phyloP scores from a whole-genome alignment of 1,140 invertebrate species.

The Pachypsylla venusta region DNA sequence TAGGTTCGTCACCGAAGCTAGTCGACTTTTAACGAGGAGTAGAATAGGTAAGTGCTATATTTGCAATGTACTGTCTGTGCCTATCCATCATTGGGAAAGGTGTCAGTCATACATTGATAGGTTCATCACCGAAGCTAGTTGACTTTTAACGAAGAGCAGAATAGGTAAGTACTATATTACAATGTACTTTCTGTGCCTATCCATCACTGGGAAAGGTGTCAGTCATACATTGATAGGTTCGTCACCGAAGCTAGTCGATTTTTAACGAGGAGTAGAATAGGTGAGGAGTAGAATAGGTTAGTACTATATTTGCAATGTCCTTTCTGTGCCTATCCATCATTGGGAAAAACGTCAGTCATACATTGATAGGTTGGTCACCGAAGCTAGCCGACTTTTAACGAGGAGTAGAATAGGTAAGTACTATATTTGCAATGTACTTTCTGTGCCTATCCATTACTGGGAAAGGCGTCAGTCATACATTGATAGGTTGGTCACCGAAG shows the following conservation, averaged over 20 bases:
- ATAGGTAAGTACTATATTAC: constrained; percentile 80
- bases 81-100: constrained; percentile 77
- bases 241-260: constrained; percentile 74
- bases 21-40: constrained; percentile 61
- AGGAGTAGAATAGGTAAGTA: constrained; percentile 76
- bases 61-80: constrained; percentile 72
- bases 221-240: constrained; percentile 74
- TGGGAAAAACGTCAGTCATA: constrained; percentile 83
- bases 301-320: constrained; percentile 83
- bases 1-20: constrained; percentile 77
- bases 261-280: constrained; percentile 64
- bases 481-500: constrained; percentile 79
- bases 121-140: constrained; percentile 77
- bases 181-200: constrained; percentile 73
- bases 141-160: constrained; percentile 62
- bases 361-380: constrained; percentile 77
- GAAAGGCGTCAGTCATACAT: constrained; percentile 77
- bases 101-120: constrained; percentile 75
- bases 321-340: constrained; percentile 63
- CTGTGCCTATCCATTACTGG: constrained; percentile 73
- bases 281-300: too few species aligned
- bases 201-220: constrained; percentile 79
- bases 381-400: constrained; percentile 68
- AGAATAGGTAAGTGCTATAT: constrained; percentile 76
- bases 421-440: constrained; percentile 76